Base-by-base conservation (phyloP, 2,797 vertebrate species). In the Hippopotamyrus pictus region DNA sequence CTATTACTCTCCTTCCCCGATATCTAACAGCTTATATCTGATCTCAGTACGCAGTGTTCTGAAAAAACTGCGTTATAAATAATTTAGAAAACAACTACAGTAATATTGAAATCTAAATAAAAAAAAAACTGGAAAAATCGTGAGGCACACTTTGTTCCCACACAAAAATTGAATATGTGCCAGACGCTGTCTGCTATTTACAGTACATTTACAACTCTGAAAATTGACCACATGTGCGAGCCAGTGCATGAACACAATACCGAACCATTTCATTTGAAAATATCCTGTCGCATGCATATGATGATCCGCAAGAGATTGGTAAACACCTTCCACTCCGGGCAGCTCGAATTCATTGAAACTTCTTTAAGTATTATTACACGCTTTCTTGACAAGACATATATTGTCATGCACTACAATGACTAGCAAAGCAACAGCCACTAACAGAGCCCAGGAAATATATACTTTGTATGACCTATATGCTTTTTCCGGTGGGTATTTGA, bases 151-250 rank as follows among this genome's bases (percentile, higher is more conserved):
- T 92, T 91, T 91, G 91, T 92, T 91, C 92, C 53, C 85, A 91
- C 89, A 91, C 91, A 93, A 90, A 92, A 92, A 91, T 88, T 90
- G 91, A 93, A 90, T 90, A 92, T 93, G 91, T 94, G 93, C 94
- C 95, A 92, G 93, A 94, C 94, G 94, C 91, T 95, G 94, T 93
- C 94, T 92, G 94, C 90, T 96, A 97, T 97, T 96, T 96, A 97
- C 96, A 97, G 87, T 95, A 93, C 94, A 96, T 96, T 94, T 96
- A 96, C 95, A 96, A 92, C 90, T 92, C 94, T 96, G 94, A 94
- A 95, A 95, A 96, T 95, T 93, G 92, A 96, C 94, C 93, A 94
- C 92, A 92, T 94, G 93, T 93, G 93, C 93, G 92, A 93, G 93
- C 92, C 91, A 93, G 94, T 94, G 96, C 96, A 95, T 94, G 94